Percentiles rank a stretch among this genome's conserved stretches.
Conservation (phyloP, 2,797 vertebrate species). For the Helarctos malayanus region DNA sequence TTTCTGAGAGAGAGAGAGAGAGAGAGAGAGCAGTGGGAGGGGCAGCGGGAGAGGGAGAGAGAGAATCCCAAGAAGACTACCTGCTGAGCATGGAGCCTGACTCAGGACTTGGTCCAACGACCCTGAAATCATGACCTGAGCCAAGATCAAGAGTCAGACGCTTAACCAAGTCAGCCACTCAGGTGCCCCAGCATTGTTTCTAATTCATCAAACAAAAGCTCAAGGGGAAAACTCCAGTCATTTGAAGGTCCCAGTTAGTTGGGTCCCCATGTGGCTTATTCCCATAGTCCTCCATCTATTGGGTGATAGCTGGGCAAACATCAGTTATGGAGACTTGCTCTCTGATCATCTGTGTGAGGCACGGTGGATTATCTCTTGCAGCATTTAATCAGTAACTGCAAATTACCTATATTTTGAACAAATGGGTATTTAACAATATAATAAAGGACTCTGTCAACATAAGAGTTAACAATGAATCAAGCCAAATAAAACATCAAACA, state of each 20-base stretch:
- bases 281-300: not conserved
- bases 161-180: not conserved
- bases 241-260: slow-evolving; percentile 41
- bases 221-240: not conserved
- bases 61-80: not conserved
- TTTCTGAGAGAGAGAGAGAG: not conserved
- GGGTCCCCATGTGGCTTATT: not conserved
- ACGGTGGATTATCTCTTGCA: not conserved
- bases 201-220: not conserved
- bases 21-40: rapidly evolving
- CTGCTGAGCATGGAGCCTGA: not conserved
- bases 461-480: slow-evolving; percentile 25
- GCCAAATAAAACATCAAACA: slow-evolving; percentile 42
- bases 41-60: not conserved
- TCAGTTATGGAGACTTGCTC: not conserved
- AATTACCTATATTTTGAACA: slow-evolving; percentile 29
- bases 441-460: not conserved
- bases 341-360: not conserved
- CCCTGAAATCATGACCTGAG: not conserved
- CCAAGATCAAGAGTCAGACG: not conserved
- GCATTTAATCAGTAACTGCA: slow-evolving; percentile 9
- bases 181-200: not conserved
- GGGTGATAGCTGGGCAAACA: not conserved
- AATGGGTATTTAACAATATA: slow-evolving; percentile 55
- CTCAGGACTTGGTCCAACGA: not conserved